These are phyloP conservation scores for Champsocephalus esox DNA, from an alignment of 2,797 vertebrate species.

Conservation along the genomic window DNA sequence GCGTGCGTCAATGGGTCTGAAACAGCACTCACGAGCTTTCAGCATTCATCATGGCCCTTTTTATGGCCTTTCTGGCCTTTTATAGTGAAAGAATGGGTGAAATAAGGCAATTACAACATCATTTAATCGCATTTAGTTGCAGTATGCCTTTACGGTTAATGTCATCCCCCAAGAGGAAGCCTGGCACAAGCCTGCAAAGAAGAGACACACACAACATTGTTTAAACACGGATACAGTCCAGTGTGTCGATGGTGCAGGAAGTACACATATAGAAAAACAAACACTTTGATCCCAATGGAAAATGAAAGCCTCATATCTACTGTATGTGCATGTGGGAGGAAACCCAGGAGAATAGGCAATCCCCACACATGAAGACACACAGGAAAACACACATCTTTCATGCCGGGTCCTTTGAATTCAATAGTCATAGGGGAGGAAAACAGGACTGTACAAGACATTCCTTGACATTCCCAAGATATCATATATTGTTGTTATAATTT, in stretches of 20 bases:
- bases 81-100: not conserved
- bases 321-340: not conserved
- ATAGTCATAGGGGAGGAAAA: not conserved
- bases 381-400: not conserved
- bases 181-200: not conserved
- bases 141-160: not conserved
- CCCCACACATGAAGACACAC: not conserved
- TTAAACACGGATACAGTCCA: not conserved
- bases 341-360: not conserved
- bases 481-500: not conserved
- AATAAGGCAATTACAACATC: constrained; percentile 4
- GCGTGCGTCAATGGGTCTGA: constrained; percentile 35
- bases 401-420: not conserved
- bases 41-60: constrained; percentile 12
- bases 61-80: constrained; percentile 2
- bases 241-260: not conserved
- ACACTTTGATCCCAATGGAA: constrained; percentile 5
- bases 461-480: not conserved
- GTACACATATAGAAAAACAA: not conserved
- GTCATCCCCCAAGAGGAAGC: not conserved
- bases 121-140: not conserved
- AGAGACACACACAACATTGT: not conserved
- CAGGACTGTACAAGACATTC: not conserved
- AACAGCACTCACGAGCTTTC: constrained; percentile 49
- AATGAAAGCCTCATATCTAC: constrained; percentile 16